Evolutionary conservation across 2,888 invertebrate species (phyloP).

Genomic region (Cosmia pyralina): DNA sequence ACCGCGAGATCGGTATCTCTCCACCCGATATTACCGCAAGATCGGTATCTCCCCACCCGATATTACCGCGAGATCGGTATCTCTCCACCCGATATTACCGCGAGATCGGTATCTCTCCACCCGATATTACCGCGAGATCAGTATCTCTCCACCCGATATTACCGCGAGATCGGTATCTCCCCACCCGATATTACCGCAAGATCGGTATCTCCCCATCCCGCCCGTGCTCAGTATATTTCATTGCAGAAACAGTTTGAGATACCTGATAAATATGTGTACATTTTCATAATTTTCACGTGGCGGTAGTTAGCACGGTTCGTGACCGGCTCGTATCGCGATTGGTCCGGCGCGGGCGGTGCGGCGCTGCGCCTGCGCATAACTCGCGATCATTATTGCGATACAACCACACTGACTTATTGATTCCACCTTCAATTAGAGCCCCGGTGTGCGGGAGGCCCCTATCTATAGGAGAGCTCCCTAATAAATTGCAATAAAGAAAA

Average conservation of each 20-base stretch:
- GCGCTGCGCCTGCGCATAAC: slow-evolving; percentile 59
- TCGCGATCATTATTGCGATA: slow-evolving; percentile 71
- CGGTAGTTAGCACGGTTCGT: slow-evolving; percentile 64
- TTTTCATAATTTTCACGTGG: slow-evolving; percentile 67
- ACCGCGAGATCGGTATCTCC: no score
- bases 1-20: neutral
- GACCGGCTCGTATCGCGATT: slow-evolving; percentile 65
- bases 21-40: neutral
- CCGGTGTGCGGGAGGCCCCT: slow-evolving; percentile 67
- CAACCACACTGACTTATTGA: slow-evolving; percentile 77
- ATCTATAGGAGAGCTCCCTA: slow-evolving; percentile 59
- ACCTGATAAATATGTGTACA: slow-evolving; percentile 61
- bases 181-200: no score
- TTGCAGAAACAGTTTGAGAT: slow-evolving; percentile 30
- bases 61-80: neutral
- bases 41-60: no score
- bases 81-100: neutral
- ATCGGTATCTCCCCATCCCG: neutral
- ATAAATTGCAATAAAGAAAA: slow-evolving; percentile 67
- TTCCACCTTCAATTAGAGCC: slow-evolving; percentile 76
- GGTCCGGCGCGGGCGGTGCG: slow-evolving; percentile 55
- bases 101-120: no score
- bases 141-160: neutral
- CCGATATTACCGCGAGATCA: neutral
- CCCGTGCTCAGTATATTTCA: slow-evolving; percentile 20